Evolutionary conservation across 2,797 vertebrate genomes (phyloP), one percentile per base, ranked within the genome.

Genomic region (Myotis daubentonii): DNA sequence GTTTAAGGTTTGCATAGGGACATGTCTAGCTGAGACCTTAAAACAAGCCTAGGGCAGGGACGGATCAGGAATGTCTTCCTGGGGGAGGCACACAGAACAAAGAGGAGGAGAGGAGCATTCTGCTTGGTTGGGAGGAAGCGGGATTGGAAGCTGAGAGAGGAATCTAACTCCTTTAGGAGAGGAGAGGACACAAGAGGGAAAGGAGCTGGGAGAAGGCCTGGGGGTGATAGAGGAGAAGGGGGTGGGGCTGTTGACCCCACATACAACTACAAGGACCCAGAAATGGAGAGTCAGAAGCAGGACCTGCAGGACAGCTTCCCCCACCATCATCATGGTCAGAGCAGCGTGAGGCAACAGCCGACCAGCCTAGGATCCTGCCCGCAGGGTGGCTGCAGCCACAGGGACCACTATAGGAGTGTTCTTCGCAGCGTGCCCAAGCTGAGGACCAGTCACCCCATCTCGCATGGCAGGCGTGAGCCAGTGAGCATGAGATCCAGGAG

Each of bases 321-420:
- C 36, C 53, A 19, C 28, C 10, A 10, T 28, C 55, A 1, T 82
- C 17, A 15, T 0, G 28, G 72, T 30, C 41, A 22, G 12, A 13
- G 23, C 44, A 44, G 55, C 19, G 3, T 0, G 23, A 79, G 25
- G 38, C 53, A 22, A n/a, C 53, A 13, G 60, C 60, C 5, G 0
- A 17, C 8, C 17, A 41, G 49, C 41, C 16, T 36, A 74, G 49
- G 22, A 33, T 41, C 15, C 41, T 1, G 7, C 41, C 83, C 8
- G 44, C 23, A 0, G 1, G 0, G 12, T 5, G 20, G 17, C 76
- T 9, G 9, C 23, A 53, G 70, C 72, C 81, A 28, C 1, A 8
- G 1, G 19, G 23, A 3, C 30, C 10, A 41, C 17, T 13, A 4
- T 16, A 13, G 0, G 5, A 22, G 47, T 1, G 8, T 15, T 19